Evolutionary conservation across 2,888 invertebrate species (phyloP).

Genomic region (Dermolepida albohirtum): DNA sequence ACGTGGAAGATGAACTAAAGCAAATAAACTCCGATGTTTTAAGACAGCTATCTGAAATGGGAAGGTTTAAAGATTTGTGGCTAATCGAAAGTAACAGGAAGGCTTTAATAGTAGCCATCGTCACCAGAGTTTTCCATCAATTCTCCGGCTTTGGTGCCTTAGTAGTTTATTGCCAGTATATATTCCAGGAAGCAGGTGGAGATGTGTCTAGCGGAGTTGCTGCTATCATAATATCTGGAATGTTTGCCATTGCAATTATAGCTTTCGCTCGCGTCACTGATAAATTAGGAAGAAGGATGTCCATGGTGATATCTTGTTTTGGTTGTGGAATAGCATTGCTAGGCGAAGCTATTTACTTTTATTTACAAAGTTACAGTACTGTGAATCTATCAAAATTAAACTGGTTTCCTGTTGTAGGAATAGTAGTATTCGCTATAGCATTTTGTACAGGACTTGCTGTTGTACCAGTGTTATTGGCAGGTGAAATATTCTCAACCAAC

Average conservation of each 20-base stretch:
- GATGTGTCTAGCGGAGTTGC: constrained; percentile 54
- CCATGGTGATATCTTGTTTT: constrained; percentile 52
- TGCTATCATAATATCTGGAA: constrained; percentile 53
- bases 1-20: constrained; percentile 55
- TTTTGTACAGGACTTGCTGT: constrained; percentile 40
- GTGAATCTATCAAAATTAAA: constrained; percentile 46
- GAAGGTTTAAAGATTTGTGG: constrained; percentile 54
- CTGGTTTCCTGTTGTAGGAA: constrained; percentile 55
- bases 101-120: constrained; percentile 52
- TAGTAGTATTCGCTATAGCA: constrained; percentile 47
- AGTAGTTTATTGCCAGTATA: constrained; percentile 54
- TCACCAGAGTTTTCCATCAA: constrained; percentile 54
- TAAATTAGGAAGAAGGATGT: constrained; percentile 46
- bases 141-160: constrained; percentile 55
- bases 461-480: constrained; percentile 44
- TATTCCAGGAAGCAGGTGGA: constrained; percentile 58
- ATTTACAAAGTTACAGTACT: constrained; percentile 47
- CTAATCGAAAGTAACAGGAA: constrained; percentile 54
- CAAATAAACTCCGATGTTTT: constrained; percentile 52
- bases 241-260: constrained; percentile 44
- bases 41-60: constrained; percentile 56
- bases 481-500: constrained; percentile 53
- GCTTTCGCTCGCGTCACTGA: neutral
- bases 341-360: constrained; percentile 52
- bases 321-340: constrained; percentile 49